These are phyloP conservation scores for Parascotia fuliginaria DNA, from an alignment of 2,888 invertebrate genomes.

Conservation along the genomic window DNA sequence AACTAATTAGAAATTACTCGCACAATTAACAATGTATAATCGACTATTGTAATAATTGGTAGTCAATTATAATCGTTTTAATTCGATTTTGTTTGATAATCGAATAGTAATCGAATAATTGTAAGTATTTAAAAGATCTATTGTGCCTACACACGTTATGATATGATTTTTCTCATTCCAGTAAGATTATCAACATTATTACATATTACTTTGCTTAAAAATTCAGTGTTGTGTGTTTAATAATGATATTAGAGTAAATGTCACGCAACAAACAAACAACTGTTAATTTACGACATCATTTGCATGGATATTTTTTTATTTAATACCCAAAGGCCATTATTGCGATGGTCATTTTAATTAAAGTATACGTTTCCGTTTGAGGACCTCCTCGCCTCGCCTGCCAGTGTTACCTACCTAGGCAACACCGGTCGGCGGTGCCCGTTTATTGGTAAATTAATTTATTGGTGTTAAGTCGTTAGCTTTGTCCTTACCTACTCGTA, in stretches of 20 bases:
- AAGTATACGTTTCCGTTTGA: slow-evolving; percentile 46
- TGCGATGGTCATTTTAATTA: slow-evolving; percentile 51
- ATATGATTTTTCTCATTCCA: slow-evolving; percentile 12
- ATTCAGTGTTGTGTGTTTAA: slow-evolving; percentile 5
- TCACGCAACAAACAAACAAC: slow-evolving; percentile 30
- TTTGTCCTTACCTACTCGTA: slow-evolving; percentile 51
- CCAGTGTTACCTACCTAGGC: too few relatives aligned
- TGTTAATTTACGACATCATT: slow-evolving; percentile 33
- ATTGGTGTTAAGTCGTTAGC: slow-evolving; percentile 57
- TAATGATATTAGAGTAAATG: slow-evolving; percentile 28
- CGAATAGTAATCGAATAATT: slow-evolving; percentile 30
- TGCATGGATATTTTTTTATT: slow-evolving; percentile 43
- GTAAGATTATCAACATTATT: slow-evolving; percentile 21
- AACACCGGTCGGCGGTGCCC: slow-evolving; percentile 29
- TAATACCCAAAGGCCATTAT: slow-evolving; percentile 46
- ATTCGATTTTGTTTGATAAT: slow-evolving; percentile 34
- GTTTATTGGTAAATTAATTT: slow-evolving; percentile 63
- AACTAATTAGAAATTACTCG: slow-evolving; percentile 24
- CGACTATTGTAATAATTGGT: slow-evolving; percentile 35
- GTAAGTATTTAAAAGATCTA: slow-evolving; percentile 27
- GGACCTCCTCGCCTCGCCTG: too few relatives aligned
- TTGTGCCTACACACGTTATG: slow-evolving; percentile 37
- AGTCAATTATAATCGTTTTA: slow-evolving; percentile 33
- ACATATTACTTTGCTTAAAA: slow-evolving; percentile 21
- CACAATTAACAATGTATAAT: slow-evolving; percentile 26